Evolutionary conservation across 2,797 vertebrate species (phyloP), one percentile per base, ranked within the genome.

Genomic region (Siniperca scherzeri): DNA sequence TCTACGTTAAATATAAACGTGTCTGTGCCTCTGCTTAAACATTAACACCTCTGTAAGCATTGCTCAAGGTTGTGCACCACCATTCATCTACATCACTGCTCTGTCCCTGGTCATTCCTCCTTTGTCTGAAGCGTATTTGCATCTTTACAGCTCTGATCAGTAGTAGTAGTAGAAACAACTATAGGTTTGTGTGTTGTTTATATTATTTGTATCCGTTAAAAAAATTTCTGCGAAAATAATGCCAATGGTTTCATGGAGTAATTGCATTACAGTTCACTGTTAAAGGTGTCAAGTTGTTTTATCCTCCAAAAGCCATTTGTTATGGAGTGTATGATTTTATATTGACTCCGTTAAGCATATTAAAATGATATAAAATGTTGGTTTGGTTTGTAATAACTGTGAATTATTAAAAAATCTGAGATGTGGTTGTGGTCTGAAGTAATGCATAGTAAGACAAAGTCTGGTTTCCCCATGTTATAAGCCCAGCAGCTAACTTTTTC

Each of bases 21-120:
- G 74, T 67, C 77, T 79, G 79, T 70, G 73, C 38, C 50, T 66
- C 74, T 77, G 93, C 56, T 95, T 91, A 94, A 94, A 93, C 78
- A 94, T 94, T 92, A 95, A 94, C 93, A 88, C 81, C 70, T 88
- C 80, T 81, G 90, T 87, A 83, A 86, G 81, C 80, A 88, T 13
- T 27, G 74, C 52, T 88, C 90, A 94, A 93, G 92, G 93, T 74
- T 81, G 71, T n/a, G 25, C 77, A 14, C 42, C 42, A 30, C 64
- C 71, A 78, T 74, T 52, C 59, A 68, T 67, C 79, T 44, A 12
- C 64, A 59, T 82, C 71, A n/a, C 73, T n/a, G 11, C 27, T 70
- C 65, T 40, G 56, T 82, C 64, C 56, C 64, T 52, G 65, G 67
- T 61, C 55, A 42, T 48, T 56, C 11, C 25, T n/a, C n/a, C 62